phyloP scores from a whole-genome alignment of 2,888 invertebrate species.

The Caenorhabditis wallacei region DNA sequence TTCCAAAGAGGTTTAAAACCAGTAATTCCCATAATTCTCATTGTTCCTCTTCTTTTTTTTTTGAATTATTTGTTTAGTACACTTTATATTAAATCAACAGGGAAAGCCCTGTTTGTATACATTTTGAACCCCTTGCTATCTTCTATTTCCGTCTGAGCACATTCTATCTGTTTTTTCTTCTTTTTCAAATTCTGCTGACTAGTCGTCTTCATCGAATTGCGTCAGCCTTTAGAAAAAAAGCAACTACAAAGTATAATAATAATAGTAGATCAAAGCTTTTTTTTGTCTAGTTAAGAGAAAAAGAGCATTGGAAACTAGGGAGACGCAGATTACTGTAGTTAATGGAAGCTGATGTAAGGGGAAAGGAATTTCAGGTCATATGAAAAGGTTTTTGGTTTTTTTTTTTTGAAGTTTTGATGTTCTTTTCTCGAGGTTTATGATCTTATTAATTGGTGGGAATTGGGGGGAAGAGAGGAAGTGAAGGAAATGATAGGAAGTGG shows the following conservation, averaged over 20 bases:
- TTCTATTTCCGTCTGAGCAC: slow-evolving; percentile 31
- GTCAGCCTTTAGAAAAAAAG: slow-evolving; percentile 35
- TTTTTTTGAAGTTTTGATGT: slow-evolving; percentile 9
- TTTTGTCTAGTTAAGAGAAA: neutral
- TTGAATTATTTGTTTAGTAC: neutral
- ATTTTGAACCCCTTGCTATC: slow-evolving; percentile 11
- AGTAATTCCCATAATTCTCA: slow-evolving; percentile 39
- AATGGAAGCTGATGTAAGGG: slow-evolving; percentile 32
- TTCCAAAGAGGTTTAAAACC: slow-evolving; percentile 25
- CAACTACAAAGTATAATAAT: slow-evolving; percentile 44
- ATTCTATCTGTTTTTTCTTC: too few relatives aligned
- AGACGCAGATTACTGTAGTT: slow-evolving; percentile 8
- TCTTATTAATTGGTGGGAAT: neutral
- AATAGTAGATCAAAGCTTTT: slow-evolving; percentile 16
- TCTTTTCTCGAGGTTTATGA: neutral
- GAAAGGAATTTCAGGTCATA: slow-evolving; percentile 38
- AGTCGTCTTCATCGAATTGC: slow-evolving; percentile 17
- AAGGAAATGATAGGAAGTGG: neutral
- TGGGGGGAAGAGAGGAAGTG: neutral
- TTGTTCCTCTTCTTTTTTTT: slow-evolving; percentile 20
- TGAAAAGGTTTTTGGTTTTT: slow-evolving; percentile 13
- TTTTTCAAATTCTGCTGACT: slow-evolving; percentile 21
- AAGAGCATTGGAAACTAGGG: slow-evolving; percentile 21
- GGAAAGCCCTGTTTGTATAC: slow-evolving; percentile 12
- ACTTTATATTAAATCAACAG: neutral